A percentile compares a stretch with the other conserved stretches of the same genome.
phyloP scores from a whole-genome alignment of 2,888 invertebrate genomes.

The Crepidodera aurea region DNA sequence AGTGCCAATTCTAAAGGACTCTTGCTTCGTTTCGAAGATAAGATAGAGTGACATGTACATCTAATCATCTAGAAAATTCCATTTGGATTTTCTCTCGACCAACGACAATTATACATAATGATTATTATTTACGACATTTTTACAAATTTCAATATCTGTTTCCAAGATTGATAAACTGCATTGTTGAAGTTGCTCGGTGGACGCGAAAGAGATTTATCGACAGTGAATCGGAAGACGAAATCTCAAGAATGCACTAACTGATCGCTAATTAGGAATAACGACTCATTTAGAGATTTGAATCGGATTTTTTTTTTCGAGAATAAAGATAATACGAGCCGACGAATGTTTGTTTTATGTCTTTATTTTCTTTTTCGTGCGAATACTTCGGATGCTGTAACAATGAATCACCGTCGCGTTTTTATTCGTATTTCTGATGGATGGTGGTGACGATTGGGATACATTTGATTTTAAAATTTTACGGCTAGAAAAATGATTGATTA shows the following conservation, averaged over 20 bases:
- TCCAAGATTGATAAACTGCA: conserved; percentile 33
- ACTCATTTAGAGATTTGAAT: conserved; percentile 31
- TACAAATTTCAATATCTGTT: conserved; percentile 23
- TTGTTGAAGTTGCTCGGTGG: conserved; percentile 28
- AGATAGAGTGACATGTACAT: too few relatives aligned
- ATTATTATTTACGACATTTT: conserved; percentile 28
- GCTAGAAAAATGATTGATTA: too few relatives aligned
- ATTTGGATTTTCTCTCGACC: not conserved
- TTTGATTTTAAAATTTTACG: too few relatives aligned
- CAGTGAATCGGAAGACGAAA: conserved; percentile 21
- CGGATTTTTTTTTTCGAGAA: conserved; percentile 7
- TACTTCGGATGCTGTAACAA: conserved; percentile 1
- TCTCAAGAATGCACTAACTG: conserved; percentile 30
- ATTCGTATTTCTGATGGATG: conserved; percentile 1
- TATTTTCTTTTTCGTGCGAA: conserved; percentile 16
- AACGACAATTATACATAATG: conserved; percentile 18
- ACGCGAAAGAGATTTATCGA: conserved; percentile 31
- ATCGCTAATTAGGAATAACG: conserved; percentile 34
- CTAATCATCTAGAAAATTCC: not conserved
- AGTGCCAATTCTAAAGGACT: too few relatives aligned
- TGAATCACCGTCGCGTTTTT: conserved; percentile 2
- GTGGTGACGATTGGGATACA: too few relatives aligned
- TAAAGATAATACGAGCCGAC: conserved; percentile 20
- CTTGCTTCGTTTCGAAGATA: too few relatives aligned
- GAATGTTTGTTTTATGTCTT: conserved; percentile 21